Evolutionary conservation across 2,113 vertebrate species (phyloP).

Genomic region (Galemys pyrenaicus): DNA sequence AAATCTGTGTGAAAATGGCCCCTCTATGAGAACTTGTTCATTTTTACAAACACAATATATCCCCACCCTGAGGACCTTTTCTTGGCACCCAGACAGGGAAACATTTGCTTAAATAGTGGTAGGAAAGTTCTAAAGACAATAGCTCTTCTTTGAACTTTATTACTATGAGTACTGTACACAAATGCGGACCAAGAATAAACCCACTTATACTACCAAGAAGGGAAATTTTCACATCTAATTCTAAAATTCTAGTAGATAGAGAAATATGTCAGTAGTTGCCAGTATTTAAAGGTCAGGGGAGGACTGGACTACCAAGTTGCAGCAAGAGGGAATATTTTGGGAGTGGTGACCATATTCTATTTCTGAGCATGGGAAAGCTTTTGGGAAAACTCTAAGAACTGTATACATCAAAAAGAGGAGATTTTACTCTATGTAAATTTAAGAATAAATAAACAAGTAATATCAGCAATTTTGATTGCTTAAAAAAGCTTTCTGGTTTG

Average conservation of each 20-base stretch:
- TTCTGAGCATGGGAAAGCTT: neutral
- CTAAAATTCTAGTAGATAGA: conserved; percentile 4
- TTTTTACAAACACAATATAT: conserved; percentile 63
- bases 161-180: neutral
- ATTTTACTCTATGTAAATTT: neutral
- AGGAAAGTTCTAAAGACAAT: neutral
- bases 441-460: neutral
- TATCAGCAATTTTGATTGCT: neutral
- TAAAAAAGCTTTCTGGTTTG: neutral
- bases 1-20: conserved; percentile 65
- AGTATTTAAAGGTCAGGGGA: neutral
- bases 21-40: conserved; percentile 53
- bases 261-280: neutral
- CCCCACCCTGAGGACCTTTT: conserved; percentile 30
- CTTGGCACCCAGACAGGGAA: conserved; percentile 17
- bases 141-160: conserved; percentile 5
- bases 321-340: neutral
- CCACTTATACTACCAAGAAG: neutral
- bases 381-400: neutral
- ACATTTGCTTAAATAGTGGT: conserved; percentile 24
- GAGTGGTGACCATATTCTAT: neutral
- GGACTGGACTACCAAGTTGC: neutral
- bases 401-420: neutral
- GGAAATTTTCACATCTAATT: neutral
- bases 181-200: neutral